These are phyloP conservation scores for Anarsia innoxiella DNA, from an alignment of 2,888 invertebrate species.

Conservation along the genomic window DNA sequence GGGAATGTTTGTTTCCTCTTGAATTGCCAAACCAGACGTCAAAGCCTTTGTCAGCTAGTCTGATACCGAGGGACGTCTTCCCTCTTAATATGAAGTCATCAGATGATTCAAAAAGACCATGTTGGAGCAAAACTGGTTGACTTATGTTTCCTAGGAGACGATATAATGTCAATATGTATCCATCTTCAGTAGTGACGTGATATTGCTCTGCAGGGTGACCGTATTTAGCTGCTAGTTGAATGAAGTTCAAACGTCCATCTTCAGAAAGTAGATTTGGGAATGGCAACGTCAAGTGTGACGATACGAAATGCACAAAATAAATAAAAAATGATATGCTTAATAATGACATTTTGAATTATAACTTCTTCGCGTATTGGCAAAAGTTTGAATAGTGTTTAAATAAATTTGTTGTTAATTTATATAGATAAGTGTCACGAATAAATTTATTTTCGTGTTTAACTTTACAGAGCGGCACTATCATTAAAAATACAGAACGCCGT, in stretches of 20 bases:
- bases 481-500: too few species aligned
- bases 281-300: too few species aligned
- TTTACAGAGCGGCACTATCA: too few species aligned
- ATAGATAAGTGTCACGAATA: too few species aligned
- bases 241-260: slow-evolving; percentile 25
- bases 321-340: too few species aligned
- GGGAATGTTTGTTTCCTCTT: slow-evolving; percentile 77
- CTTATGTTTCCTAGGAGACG: slow-evolving; percentile 25
- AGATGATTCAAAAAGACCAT: slow-evolving; percentile 33
- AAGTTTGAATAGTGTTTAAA: too few species aligned
- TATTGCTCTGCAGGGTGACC: slow-evolving; percentile 22
- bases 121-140: slow-evolving; percentile 31
- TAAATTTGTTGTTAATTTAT: too few species aligned
- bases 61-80: slow-evolving; percentile 25
- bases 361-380: too few species aligned
- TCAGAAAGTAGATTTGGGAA: background rate
- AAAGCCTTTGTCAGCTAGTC: slow-evolving; percentile 61
- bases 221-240: slow-evolving; percentile 27
- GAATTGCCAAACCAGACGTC: slow-evolving; percentile 52
- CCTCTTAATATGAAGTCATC: slow-evolving; percentile 35
- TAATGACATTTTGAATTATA: too few species aligned
- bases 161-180: slow-evolving; percentile 31
- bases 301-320: background rate
- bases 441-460: too few species aligned
- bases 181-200: slow-evolving; percentile 28